Conservation (phyloP, 2,888 invertebrate genomes). For the Lochmaea crataegi region DNA sequence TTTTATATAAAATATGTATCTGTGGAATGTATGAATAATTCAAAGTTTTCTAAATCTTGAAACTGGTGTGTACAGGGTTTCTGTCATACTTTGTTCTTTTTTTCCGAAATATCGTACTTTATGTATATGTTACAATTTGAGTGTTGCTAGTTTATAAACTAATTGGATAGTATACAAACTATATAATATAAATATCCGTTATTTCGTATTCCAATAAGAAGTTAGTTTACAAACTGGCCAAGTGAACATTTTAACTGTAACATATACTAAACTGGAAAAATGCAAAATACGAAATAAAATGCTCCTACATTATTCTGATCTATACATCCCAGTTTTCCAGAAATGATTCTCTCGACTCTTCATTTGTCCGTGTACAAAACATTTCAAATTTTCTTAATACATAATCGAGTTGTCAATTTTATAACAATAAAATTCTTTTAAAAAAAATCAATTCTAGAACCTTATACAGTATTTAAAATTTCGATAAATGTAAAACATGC, state of each 20-base stretch:
- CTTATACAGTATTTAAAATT: neutral
- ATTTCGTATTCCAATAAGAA: too few species aligned
- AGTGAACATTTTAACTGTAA: too few species aligned
- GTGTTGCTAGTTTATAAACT: too few species aligned
- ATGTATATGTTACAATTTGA: neutral
- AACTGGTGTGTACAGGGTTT: neutral
- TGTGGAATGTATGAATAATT: neutral
- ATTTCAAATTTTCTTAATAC: neutral
- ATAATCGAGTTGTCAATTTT: neutral
- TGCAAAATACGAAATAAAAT: neutral
- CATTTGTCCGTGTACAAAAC: neutral
- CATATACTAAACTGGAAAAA: neutral
- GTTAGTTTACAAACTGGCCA: too few species aligned
- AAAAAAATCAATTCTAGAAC: slow-evolving; percentile 15
- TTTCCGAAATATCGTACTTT: neutral
- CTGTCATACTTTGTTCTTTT: neutral
- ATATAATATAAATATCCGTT: too few species aligned
- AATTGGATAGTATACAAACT: too few species aligned
- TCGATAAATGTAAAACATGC: neutral
- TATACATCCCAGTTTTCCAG: too few species aligned
- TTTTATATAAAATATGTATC: neutral
- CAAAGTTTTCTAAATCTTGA: neutral
- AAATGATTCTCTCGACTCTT: neutral
- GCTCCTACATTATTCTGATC: neutral
- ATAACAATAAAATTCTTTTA: neutral